Evolutionary conservation across 2,797 vertebrate genomes (phyloP).

Genomic region (Pristis pectinata): DNA sequence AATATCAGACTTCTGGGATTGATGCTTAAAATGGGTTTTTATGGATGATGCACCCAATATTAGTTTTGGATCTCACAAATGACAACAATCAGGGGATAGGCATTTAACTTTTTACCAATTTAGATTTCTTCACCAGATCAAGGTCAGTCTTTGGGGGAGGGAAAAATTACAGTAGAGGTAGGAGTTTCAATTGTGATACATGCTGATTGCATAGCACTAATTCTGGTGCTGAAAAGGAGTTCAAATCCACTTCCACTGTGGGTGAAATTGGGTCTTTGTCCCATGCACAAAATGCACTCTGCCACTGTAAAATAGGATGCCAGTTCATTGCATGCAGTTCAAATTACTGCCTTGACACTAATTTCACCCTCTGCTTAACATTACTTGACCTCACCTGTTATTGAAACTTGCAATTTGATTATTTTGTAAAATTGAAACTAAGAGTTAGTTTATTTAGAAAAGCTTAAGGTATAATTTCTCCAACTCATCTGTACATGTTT

Average conservation of each 20-base stretch:
- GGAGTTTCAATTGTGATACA: background rate
- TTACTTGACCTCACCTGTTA: background rate
- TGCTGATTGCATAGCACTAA: background rate
- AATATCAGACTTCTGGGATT: background rate
- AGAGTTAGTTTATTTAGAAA: background rate
- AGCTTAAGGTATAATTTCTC: background rate
- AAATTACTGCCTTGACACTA: background rate
- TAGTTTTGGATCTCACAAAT: background rate
- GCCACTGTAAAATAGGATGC: background rate
- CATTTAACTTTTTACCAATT: background rate
- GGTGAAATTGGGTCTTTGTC: slow-evolving; percentile 8
- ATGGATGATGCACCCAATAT: background rate
- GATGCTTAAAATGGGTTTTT: background rate
- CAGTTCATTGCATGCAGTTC: background rate
- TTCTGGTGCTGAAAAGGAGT: background rate
- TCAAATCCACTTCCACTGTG: background rate
- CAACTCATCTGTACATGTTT: slow-evolving; percentile 27
- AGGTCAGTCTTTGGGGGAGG: background rate
- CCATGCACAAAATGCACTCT: background rate
- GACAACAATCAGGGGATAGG: background rate
- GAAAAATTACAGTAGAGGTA: background rate
- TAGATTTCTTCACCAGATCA: background rate
- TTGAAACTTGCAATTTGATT: background rate
- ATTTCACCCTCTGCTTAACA: background rate
- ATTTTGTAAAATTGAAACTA: background rate